Evolutionary conservation across 2,797 vertebrate genomes (phyloP).

Genomic region (Megaceryle alcyon): DNA sequence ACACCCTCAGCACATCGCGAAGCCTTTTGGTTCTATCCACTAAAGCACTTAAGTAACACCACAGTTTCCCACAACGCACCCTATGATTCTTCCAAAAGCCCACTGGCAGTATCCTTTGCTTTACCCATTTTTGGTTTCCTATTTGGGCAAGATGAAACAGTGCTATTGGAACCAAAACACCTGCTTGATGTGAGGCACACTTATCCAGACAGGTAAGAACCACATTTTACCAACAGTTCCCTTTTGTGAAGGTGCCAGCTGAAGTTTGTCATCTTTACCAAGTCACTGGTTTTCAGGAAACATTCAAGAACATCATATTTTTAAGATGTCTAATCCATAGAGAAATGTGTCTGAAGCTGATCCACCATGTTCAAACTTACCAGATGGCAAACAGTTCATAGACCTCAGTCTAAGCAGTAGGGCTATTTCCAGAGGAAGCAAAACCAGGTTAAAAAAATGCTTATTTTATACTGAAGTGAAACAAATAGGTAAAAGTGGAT

Average conservation of each 20-base stretch:
- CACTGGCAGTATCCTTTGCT: not conserved
- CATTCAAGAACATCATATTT: not conserved
- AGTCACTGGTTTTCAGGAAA: not conserved
- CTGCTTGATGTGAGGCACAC: not conserved
- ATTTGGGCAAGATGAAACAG: not conserved
- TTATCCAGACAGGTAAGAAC: not conserved
- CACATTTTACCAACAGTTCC: not conserved
- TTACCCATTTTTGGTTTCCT: not conserved
- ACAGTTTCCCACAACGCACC: rapidly evolving
- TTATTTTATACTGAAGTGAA: not conserved
- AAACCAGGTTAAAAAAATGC: not conserved
- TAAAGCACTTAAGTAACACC: not conserved
- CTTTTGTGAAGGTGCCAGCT: not conserved
- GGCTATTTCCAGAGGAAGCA: not conserved
- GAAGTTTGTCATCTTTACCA: not conserved
- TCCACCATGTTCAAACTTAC: not conserved
- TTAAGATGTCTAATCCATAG: not conserved
- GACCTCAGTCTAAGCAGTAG: not conserved
- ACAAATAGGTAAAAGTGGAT: not conserved
- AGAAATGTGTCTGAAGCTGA: not conserved
- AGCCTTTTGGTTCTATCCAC: not conserved
- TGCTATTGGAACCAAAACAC: not conserved
- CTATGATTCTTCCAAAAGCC: not conserved
- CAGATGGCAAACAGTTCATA: not conserved
- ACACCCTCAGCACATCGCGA: rapidly evolving